Conservation (phyloP, 2,797 vertebrate species). For the Vireo griseus region DNA sequence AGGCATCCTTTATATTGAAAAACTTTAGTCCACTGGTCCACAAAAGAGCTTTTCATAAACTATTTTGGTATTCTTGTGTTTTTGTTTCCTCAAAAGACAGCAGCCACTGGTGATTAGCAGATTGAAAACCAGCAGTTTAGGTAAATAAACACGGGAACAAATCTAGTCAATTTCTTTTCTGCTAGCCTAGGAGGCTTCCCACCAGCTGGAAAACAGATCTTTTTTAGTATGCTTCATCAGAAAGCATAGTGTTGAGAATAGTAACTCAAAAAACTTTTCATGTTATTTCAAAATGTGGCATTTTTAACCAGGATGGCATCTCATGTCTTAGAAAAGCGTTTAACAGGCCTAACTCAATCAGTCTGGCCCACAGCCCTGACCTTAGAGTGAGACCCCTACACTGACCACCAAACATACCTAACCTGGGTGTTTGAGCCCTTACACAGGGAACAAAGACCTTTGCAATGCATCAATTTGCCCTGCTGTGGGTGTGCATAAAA, state of each 20-base stretch:
- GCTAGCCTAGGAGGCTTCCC: neutral
- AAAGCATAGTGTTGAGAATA: neutral
- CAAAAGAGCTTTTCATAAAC: constrained; percentile 45
- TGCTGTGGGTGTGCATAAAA: neutral
- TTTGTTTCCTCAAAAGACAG: constrained; percentile 57
- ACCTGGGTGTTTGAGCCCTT: neutral
- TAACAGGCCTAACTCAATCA: neutral
- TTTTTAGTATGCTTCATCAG: neutral
- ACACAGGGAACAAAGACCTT: neutral
- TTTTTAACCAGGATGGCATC: neutral
- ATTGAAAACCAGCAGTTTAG: constrained; percentile 42
- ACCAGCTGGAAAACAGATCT: neutral
- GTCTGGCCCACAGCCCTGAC: neutral
- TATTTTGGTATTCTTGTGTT: constrained; percentile 41
- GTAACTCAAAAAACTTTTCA: neutral
- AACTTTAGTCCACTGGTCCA: neutral
- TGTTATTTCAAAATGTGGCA: neutral
- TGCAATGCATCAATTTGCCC: neutral
- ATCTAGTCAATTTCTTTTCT: neutral
- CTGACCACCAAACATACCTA: neutral
- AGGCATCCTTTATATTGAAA: neutral
- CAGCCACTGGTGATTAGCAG: constrained; percentile 43
- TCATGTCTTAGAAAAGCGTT: neutral
- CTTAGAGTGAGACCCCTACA: neutral
- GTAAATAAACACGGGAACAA: neutral